Base-by-base conservation (phyloP, 2,888 invertebrate genomes). In the Thecocarcelia acutangulata region DNA sequence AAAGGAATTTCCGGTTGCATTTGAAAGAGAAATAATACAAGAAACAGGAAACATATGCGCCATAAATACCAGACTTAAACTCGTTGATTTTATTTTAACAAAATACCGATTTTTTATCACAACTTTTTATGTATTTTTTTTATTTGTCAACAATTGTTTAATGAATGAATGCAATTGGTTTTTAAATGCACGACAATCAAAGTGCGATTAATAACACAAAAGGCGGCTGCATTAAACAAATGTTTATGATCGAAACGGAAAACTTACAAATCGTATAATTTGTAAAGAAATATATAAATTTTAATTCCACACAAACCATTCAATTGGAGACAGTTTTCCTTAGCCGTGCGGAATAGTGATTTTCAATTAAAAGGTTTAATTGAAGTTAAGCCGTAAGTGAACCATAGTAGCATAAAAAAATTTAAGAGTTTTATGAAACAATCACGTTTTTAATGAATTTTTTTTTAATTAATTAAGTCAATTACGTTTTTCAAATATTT, bases 11-110 rank as follows among this genome's bases (percentile, higher is more conserved):
- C 84, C 84, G 84, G 84, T 81, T 80, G 70, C 61, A 78, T 68
- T 77, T 82, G 66, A 46, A 63, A 48, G 21, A 50, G 8, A 59
- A 79, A 79, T 48, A 74, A 21, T 54, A 72, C 77, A 64, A 80
- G 83, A 83, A 76, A 78, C 84, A 85, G 85, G 84, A 85, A 85
- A 54, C 84, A 83, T 80, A 81, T 85, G 83, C 84, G 84, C 78
- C 84, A 78, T 54, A 78, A 78, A 74, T 63, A 74, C 68, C 80
- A 83, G 64, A 78, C 74, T 75, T 68, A 68, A 75, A 78, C 75
- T 81, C 78, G 80, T 74, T 75, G 68, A 77, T 73, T 58, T 66
- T 50, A 58, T 12, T 68, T 63, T 42, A 21, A 52, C 15, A 61
- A 75, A 28, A 48, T 3, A 44, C 66, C 5, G 24, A 52, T 58